These are phyloP conservation scores for Caenorhabditis sp. DNA, from an alignment of 2,888 invertebrate species.

Conservation along the genomic window DNA sequence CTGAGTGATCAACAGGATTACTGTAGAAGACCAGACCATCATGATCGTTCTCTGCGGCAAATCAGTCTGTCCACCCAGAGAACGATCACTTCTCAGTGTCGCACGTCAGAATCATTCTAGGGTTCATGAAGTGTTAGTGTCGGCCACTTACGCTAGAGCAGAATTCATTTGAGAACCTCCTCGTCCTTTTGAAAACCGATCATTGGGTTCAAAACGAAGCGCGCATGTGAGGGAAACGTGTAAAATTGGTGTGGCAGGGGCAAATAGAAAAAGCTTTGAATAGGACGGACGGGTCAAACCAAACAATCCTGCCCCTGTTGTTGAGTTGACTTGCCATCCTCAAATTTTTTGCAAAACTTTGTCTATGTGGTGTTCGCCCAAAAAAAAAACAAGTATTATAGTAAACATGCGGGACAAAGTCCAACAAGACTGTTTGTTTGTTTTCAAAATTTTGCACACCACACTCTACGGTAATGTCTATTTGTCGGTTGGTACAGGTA, in stretches of 20 bases:
- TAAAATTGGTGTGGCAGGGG: background rate
- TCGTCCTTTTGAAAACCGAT: too few relatives aligned
- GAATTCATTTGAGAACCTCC: conserved; percentile 5
- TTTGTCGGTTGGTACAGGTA: too few relatives aligned
- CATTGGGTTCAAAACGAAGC: conserved; percentile 4
- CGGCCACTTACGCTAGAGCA: conserved; percentile 4
- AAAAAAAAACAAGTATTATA: conserved; percentile 10
- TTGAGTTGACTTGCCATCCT: too few relatives aligned
- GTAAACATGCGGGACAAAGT: conserved; percentile 29
- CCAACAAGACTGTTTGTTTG: conserved; percentile 38
- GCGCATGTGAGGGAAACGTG: conserved; percentile 2
- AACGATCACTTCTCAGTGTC: conserved; percentile 6
- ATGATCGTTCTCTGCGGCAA: conserved; percentile 31
- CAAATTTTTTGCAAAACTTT: background rate
- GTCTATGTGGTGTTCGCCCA: too few relatives aligned
- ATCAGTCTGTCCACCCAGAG: conserved; percentile 24
- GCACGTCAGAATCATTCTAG: background rate
- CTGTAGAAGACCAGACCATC: background rate
- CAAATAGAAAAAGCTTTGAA: conserved; percentile 1
- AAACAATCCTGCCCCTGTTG: background rate
- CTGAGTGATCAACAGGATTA: too few relatives aligned
- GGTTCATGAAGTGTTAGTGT: conserved; percentile 14
- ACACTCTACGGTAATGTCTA: conserved; percentile 4
- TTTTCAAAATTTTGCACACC: background rate
- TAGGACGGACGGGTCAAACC: background rate